Conservation (phyloP, 2,113 vertebrate genomes). For the Pseudois nayaur region DNA sequence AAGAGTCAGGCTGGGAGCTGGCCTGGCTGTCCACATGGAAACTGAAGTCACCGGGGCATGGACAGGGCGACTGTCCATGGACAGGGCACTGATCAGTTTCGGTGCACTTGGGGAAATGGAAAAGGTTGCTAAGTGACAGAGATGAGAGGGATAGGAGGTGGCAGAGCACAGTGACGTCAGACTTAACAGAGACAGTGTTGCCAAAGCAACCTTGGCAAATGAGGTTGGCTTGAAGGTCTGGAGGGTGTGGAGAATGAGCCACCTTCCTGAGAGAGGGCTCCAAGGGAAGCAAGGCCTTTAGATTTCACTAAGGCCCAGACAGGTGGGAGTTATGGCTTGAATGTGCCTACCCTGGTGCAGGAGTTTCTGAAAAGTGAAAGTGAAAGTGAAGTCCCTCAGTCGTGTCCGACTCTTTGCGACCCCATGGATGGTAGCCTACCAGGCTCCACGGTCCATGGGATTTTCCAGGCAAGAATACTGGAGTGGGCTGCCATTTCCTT, state of each 20-base stretch:
- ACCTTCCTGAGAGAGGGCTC: background rate
- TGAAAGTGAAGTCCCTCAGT: no score
- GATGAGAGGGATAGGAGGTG: no score
- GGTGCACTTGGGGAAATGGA: background rate
- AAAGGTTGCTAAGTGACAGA: background rate
- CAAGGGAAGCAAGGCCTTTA: background rate
- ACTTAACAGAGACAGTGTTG: background rate
- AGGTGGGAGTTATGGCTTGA: background rate
- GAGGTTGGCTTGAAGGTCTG: background rate
- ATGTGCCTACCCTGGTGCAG: rapidly evolving
- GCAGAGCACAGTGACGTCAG: rapidly evolving
- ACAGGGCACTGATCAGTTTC: background rate
- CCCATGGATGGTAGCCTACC: no score
- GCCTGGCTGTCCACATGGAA: background rate
- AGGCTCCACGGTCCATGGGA: no score
- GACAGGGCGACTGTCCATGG: background rate
- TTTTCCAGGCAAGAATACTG: no score
- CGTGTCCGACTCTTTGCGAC: no score
- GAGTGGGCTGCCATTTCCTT: no score
- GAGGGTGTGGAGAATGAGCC: background rate
- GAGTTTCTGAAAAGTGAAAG: background rate
- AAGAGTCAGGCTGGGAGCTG: background rate
- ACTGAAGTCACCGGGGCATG: background rate
- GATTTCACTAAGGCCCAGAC: background rate
- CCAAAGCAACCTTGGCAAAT: background rate